phyloP scores from a whole-genome alignment of 2,113 vertebrate genomes.

The Haemorhous mexicanus region DNA sequence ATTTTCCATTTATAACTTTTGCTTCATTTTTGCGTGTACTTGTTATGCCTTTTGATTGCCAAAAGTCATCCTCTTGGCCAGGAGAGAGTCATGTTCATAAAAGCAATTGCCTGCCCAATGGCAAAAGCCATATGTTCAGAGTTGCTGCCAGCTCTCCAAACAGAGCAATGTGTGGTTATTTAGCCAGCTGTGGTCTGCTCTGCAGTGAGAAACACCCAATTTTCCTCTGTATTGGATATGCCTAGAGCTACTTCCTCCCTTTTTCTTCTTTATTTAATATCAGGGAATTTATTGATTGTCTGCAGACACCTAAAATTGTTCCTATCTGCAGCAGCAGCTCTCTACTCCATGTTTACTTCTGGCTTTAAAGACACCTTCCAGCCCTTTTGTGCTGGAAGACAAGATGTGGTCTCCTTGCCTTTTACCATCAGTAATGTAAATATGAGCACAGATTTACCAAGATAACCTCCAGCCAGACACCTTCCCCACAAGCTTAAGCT shows the following conservation, averaged over 20 bases:
- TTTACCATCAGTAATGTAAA: not conserved
- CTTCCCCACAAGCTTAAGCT: not conserved
- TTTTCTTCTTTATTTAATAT: not conserved
- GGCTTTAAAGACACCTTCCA: not conserved
- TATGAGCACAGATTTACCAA: not conserved
- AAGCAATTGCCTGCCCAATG: not conserved
- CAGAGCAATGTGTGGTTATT: not conserved
- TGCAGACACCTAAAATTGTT: not conserved
- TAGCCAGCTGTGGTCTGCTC: not conserved
- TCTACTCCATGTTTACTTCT: not conserved
- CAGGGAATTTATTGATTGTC: not conserved
- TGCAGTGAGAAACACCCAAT: not conserved
- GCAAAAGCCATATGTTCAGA: not conserved
- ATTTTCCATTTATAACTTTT: not conserved
- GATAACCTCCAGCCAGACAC: not conserved
- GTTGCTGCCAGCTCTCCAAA: not conserved
- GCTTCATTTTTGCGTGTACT: not conserved
- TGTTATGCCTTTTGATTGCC: not conserved
- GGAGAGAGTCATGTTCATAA: not conserved
- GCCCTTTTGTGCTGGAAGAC: not conserved
- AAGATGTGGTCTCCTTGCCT: not conserved
- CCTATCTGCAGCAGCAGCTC: not conserved
- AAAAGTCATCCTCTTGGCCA: not conserved
- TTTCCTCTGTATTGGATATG: not conserved
- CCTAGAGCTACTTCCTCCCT: not conserved